Base-by-base conservation (phyloP, 64 coral and sea anemone species). In the Dendronephthya gigantea region DNA sequence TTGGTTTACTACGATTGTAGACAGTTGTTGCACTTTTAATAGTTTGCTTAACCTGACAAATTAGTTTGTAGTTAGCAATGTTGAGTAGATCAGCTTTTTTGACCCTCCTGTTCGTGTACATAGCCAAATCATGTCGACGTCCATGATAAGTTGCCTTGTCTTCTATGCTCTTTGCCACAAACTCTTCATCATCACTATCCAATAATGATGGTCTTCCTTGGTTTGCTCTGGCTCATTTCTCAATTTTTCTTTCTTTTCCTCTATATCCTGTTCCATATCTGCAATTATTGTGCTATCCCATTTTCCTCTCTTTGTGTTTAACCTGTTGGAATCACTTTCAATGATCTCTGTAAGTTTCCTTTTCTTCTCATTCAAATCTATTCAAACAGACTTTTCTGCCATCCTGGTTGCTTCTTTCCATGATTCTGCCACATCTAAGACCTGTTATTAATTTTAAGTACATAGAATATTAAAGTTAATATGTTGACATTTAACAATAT, bases 81-180 rank as follows among this genome's bases (percentile, higher is more conserved):
- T 66, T 49, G 22, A 88, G 66, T 10, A 90, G 37, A 51, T 94
- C 86, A 0, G 40, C 9, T 58, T 82, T 85, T 49, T 94, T 94
- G 0, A 90, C 88, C 48, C 88, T 87, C 28, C 74, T 88, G 72
- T 88, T 88, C 8, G 89, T 90, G 29, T 70, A 88, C 83, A 94
- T 88, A 1, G 86, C 83, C n/a, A 86, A 84, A n/a, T 90, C 89
- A 69, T 94, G 50, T 38, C 86, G 6, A 76, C 89, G 83, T 7
- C 89, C 83, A 82, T 94, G 92, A 19, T 94, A 94, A 9, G 89
- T 88, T 29, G 82, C 82, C 58, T 94, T 94, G 31, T 84, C 69
- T 83, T 90, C 85, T 16, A 94, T 88, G 9, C 82, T 83, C 48
- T 94, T 90, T 23, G 92, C 92, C 13, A 90, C 74, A 40, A 90